A percentile compares a stretch with the other conserved stretches of the same genome.
Evolutionary conservation across 2,888 invertebrate genomes (phyloP).

Genomic region (Caenorhabditis virilis): DNA sequence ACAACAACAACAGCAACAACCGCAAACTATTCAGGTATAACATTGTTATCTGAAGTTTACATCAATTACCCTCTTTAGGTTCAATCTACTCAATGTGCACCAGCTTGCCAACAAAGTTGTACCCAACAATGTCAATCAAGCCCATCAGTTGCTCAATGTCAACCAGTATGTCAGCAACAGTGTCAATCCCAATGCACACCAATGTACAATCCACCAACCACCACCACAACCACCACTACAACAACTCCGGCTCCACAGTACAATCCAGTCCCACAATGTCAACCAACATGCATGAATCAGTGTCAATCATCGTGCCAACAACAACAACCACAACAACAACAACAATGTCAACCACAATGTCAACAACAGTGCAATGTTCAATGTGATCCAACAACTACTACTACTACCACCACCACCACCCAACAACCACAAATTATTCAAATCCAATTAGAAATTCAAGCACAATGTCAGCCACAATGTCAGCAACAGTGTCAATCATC

Average conservation of each 20-base stretch:
- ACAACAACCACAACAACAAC: constrained; percentile 32
- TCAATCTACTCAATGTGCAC: constrained; percentile 41
- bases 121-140: constrained; percentile 29
- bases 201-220: constrained; percentile 23
- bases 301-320: constrained; percentile 7
- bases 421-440: no score
- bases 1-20: constrained; percentile 36
- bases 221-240: constrained; percentile 27
- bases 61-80: constrained; percentile 17
- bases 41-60: neutral
- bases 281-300: constrained; percentile 13
- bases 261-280: constrained; percentile 29
- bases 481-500: constrained; percentile 46
- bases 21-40: constrained; percentile 41
- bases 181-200: constrained; percentile 37
- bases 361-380: constrained; percentile 31
- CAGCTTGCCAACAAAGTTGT: constrained; percentile 46
- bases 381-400: constrained; percentile 25
- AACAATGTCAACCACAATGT: constrained; percentile 45
- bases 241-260: no score
- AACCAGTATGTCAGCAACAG: constrained; percentile 42
- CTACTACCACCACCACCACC: constrained; percentile 17
- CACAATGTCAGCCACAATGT: constrained; percentile 49
- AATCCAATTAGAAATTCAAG: constrained; percentile 40
- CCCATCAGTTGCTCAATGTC: constrained; percentile 32